Percentiles rank a stretch among this genome's conserved stretches.
phyloP scores from a whole-genome alignment of 2,888 invertebrate genomes.

The Lomographa bimaculata region DNA sequence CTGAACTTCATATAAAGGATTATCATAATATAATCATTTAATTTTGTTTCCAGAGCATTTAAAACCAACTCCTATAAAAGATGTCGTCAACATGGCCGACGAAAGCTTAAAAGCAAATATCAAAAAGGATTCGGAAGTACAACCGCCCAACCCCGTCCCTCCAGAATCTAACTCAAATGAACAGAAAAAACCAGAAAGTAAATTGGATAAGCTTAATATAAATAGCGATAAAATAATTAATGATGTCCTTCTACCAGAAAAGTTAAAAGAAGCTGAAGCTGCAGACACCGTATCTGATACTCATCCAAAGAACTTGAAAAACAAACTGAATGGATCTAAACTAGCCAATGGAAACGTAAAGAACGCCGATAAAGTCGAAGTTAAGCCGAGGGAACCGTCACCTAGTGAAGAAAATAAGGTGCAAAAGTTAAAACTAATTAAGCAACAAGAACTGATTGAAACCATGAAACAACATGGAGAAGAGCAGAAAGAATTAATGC shows the following conservation, averaged over 20 bases:
- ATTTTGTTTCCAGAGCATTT: slow-evolving; percentile 38
- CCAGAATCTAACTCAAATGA: slow-evolving; percentile 71
- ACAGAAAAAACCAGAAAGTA: slow-evolving; percentile 47
- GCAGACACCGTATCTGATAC: slow-evolving; percentile 51
- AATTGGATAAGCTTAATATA: slow-evolving; percentile 36
- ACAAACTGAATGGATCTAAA: slow-evolving; percentile 49
- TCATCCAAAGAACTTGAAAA: slow-evolving; percentile 64
- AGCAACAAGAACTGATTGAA: slow-evolving; percentile 82
- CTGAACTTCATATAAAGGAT: too few relatives aligned
- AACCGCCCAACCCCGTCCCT: slow-evolving; percentile 76
- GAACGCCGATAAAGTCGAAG: slow-evolving; percentile 39
- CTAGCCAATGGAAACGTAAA: slow-evolving; percentile 42
- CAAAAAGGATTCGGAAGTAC: slow-evolving; percentile 66
- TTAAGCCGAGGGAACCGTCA: slow-evolving; percentile 41
- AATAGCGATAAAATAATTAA: slow-evolving; percentile 22
- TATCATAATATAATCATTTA: too few relatives aligned
- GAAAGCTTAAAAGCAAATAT: slow-evolving; percentile 39
- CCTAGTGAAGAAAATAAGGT: slow-evolving; percentile 48
- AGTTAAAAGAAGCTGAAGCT: slow-evolving; percentile 38
- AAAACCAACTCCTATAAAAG: slow-evolving; percentile 42
- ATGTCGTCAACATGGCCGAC: slow-evolving; percentile 33
- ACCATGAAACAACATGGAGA: slow-evolving; percentile 87
- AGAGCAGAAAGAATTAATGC: slow-evolving; percentile 86
- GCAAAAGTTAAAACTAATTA: slow-evolving; percentile 44
- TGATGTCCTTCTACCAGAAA: slow-evolving; percentile 30